These are phyloP conservation scores for Paguma larvata DNA, from an alignment of 2,797 vertebrate genomes.

Conservation along the genomic window DNA sequence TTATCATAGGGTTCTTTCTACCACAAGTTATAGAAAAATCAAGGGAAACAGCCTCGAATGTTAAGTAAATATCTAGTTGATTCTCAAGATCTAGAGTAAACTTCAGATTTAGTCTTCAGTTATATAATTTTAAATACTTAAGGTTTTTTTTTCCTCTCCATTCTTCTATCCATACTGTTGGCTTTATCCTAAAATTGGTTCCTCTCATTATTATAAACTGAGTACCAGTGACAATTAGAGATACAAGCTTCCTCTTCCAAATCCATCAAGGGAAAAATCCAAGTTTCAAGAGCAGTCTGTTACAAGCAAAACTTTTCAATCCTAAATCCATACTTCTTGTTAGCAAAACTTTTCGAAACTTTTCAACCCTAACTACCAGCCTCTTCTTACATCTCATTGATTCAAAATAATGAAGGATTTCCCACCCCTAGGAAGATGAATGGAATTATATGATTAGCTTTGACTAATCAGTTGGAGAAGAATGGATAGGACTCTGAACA, in stretches of 20 bases:
- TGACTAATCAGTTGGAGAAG: neutral
- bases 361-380: neutral
- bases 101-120: neutral
- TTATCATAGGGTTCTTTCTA: neutral
- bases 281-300: neutral
- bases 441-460: neutral
- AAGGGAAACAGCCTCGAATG: neutral
- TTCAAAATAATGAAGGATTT: neutral
- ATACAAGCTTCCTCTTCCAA: neutral
- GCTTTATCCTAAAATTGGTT: neutral
- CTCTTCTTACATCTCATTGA: neutral
- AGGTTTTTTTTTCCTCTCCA: neutral
- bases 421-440: neutral
- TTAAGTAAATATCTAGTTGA: constrained; percentile 14
- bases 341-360: neutral
- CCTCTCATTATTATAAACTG: neutral
- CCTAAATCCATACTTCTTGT: neutral
- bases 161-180: neutral
- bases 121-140: constrained; percentile 2
- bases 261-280: neutral
- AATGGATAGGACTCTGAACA: neutral
- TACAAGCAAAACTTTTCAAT: neutral
- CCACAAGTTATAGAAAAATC: neutral
- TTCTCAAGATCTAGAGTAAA: neutral
- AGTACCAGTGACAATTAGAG: neutral